Conservation (phyloP, 1,140 invertebrate genomes). For the Lethrus apterus region DNA sequence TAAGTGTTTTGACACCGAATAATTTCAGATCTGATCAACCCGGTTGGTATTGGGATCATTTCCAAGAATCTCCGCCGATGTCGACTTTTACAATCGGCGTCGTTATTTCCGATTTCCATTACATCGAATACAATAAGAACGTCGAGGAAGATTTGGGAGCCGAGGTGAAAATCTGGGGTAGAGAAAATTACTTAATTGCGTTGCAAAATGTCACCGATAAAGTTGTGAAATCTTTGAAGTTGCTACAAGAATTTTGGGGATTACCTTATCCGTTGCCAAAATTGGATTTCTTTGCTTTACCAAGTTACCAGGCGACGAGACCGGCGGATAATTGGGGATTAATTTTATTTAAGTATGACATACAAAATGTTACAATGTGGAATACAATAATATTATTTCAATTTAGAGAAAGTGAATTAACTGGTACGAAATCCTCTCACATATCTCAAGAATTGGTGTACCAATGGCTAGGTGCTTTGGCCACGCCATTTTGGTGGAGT, state of each 20-base stretch:
- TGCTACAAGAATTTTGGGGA: conserved; percentile 63
- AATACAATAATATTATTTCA: conserved; percentile 13
- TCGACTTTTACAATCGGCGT: conserved; percentile 80
- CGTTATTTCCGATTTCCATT: conserved; percentile 65
- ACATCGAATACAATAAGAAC: conserved; percentile 38
- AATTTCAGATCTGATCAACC: conserved; percentile 33
- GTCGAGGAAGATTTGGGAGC: conserved; percentile 8
- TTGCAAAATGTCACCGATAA: conserved; percentile 56
- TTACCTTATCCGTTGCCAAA: conserved; percentile 61
- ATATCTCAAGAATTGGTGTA: conserved; percentile 60
- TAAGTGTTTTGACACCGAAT: not conserved
- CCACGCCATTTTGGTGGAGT: conserved; percentile 63
- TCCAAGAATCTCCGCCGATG: conserved; percentile 68
- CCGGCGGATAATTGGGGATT: conserved; percentile 71
- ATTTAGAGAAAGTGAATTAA: conserved; percentile 61
- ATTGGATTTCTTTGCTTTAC: conserved; percentile 77
- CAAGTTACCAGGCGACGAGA: conserved; percentile 63
- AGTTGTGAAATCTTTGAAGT: conserved; percentile 55
- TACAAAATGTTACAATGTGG: not conserved
- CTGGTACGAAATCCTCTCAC: conserved; percentile 50
- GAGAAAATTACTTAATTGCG: conserved; percentile 58
- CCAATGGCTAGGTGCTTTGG: conserved; percentile 67
- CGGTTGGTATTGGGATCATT: conserved; percentile 58
- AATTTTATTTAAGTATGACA: conserved; percentile 62
- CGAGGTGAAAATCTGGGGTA: conserved; percentile 57